Percentiles rank a stretch among this genome's conserved stretches.
phyloP scores from a whole-genome alignment of 1,140 invertebrate genomes.

The Heliconius himera region DNA sequence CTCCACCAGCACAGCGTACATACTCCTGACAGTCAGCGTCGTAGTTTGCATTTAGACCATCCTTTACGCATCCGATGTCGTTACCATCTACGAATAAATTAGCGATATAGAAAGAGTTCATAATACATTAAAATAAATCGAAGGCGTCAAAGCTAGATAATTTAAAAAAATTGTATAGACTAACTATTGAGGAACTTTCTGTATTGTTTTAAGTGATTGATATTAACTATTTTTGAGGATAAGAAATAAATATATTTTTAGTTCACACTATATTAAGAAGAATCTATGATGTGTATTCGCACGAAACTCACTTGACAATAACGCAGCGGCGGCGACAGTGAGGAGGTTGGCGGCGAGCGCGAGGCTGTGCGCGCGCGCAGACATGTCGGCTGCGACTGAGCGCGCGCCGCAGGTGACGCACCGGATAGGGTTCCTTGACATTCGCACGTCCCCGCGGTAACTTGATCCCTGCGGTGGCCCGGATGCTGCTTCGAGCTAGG shows the following conservation, averaged over 20 bases:
- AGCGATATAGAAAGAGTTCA: neutral
- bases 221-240: too few species aligned
- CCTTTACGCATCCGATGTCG: conserved; percentile 56
- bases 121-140: neutral
- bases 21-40: conserved; percentile 67
- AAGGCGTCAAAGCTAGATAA: neutral
- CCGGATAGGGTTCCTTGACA: conserved; percentile 74
- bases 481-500: conserved; percentile 75
- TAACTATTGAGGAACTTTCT: neutral
- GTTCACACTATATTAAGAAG: conserved; percentile 48
- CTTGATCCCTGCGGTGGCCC: conserved; percentile 72
- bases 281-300: neutral
- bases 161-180: neutral
- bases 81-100: conserved; percentile 47
- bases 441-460: conserved; percentile 72
- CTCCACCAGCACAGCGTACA: conserved; percentile 58
- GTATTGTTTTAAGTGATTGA: neutral
- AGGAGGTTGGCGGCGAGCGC: conserved; percentile 25
- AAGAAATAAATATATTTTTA: conserved; percentile 34
- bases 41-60: conserved; percentile 70
- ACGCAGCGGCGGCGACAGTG: conserved; percentile 20
- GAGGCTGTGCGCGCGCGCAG: conserved; percentile 50
- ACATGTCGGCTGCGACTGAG: conserved; percentile 73
- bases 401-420: conserved; percentile 39
- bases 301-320: conserved; percentile 53